A percentile compares a stretch with the other conserved stretches of the same genome.
Evolutionary conservation across 2,888 invertebrate species (phyloP).

Genomic region (Protonemura montana): DNA sequence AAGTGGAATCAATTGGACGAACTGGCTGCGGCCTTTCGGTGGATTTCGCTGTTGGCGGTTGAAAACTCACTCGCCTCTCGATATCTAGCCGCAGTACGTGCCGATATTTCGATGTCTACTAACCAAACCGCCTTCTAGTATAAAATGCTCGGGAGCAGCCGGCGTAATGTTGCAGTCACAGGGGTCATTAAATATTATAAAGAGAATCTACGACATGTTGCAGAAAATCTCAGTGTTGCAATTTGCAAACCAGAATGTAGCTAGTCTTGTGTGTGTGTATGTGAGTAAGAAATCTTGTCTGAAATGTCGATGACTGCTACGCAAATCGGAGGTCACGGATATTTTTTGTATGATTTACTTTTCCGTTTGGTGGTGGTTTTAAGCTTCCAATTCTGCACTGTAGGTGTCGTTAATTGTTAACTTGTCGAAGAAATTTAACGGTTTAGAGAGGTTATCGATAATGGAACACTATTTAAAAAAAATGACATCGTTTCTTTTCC

Average conservation of each 20-base stretch:
- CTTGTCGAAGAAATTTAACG: too few species aligned
- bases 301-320: neutral
- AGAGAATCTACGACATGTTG: neutral
- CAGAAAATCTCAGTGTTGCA: neutral
- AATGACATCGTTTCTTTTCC: too few species aligned
- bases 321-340: neutral
- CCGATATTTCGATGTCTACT: constrained; percentile 14
- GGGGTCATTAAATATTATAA: neutral
- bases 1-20: neutral
- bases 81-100: constrained; percentile 18
- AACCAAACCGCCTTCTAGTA: neutral
- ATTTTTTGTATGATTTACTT: neutral
- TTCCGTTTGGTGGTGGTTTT: neutral
- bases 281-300: neutral
- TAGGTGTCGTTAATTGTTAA: too few species aligned
- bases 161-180: neutral
- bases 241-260: neutral
- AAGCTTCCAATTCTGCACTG: neutral
- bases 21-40: too few species aligned
- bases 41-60: neutral
- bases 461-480: too few species aligned
- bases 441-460: too few species aligned
- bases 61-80: neutral
- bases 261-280: neutral
- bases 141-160: neutral